A percentile compares a stretch with the other conserved stretches of the same genome.
Conservation (phyloP, 2,113 vertebrate genomes). For the Etia nguti region DNA sequence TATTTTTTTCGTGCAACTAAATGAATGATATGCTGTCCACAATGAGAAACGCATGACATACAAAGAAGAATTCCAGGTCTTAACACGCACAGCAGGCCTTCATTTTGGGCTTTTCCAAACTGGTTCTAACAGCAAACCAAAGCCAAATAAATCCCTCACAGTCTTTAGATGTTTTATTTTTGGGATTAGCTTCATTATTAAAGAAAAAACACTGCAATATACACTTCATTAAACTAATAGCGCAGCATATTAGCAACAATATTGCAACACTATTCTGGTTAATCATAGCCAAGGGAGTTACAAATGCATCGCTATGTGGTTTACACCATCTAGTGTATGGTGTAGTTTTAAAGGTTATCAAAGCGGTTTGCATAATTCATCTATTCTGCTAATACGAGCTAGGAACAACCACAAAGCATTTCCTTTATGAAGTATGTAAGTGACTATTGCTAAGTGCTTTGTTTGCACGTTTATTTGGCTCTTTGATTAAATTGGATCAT, state of each 20-base stretch:
- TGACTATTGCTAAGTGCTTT: background rate
- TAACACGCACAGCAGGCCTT: background rate
- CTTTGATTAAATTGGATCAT: background rate
- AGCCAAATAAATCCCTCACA: background rate
- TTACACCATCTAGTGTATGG: background rate
- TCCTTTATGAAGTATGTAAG: background rate
- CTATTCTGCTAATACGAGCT: background rate
- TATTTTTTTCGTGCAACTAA: background rate
- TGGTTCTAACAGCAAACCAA: background rate
- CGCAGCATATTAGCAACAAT: background rate
- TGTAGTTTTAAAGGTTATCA: background rate
- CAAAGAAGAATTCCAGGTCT: background rate
- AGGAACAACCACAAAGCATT: background rate
- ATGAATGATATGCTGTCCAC: background rate
- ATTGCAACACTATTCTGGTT: background rate
- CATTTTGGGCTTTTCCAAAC: background rate
- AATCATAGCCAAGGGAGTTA: background rate
- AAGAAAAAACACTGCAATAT: background rate
- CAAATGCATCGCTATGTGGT: background rate
- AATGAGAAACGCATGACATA: rapidly evolving
- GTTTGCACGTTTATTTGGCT: background rate
- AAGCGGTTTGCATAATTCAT: background rate
- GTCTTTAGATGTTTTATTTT: background rate
- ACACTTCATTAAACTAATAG: background rate
- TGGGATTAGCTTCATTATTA: background rate